Conservation (phyloP, 1,140 invertebrate genomes). For the Eumaeus atala region DNA sequence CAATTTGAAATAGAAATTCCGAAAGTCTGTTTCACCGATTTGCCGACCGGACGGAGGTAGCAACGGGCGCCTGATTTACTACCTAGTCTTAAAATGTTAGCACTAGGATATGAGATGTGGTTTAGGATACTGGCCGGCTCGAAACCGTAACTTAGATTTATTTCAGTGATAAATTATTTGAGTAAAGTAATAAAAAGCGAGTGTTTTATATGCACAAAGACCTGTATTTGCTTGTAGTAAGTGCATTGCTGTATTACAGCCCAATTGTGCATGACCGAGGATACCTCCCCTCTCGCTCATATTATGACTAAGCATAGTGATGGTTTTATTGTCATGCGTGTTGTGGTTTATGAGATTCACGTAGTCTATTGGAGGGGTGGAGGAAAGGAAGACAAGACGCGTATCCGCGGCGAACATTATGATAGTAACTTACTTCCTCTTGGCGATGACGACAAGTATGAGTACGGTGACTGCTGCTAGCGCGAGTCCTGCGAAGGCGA, state of each 20-base stretch:
- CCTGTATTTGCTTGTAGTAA: no score
- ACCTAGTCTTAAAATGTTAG: constrained; percentile 8
- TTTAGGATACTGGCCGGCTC: not conserved
- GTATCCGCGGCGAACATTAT: no score
- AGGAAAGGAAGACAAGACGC: no score
- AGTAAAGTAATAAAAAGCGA: no score
- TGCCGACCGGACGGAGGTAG: constrained; percentile 8
- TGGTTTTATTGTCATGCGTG: not conserved
- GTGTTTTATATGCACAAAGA: no score
- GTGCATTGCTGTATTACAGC: no score
- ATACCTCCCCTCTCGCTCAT: no score
- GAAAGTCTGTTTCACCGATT: constrained; percentile 11
- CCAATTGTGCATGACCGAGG: no score
- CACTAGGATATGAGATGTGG: constrained; percentile 12
- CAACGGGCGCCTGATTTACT: constrained; percentile 13
- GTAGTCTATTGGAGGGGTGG: not conserved
- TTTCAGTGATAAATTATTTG: not conserved
- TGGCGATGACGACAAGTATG: constrained; percentile 53
- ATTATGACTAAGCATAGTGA: no score
- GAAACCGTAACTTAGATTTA: not conserved
- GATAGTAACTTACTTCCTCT: constrained; percentile 47
- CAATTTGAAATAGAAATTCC: constrained; percentile 13
- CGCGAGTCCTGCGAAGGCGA: constrained; percentile 58
- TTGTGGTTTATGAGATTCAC: not conserved
- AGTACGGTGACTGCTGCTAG: constrained; percentile 55